Evolutionary conservation across 2,113 vertebrate genomes (phyloP).

Genomic region (Solea solea): DNA sequence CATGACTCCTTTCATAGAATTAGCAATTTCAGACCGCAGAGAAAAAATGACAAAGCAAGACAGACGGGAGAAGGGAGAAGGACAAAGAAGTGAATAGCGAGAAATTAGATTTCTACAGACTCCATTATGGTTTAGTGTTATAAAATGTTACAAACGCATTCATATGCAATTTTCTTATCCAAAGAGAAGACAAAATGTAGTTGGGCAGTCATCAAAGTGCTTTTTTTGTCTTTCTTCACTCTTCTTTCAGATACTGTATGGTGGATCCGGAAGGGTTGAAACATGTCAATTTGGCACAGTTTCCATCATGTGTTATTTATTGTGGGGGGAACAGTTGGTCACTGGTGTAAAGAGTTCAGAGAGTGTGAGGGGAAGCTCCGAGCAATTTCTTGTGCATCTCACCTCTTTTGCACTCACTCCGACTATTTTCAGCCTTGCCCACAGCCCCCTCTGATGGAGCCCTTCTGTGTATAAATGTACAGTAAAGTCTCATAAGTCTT

Average conservation of each 20-base stretch:
- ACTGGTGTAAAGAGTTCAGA: slow-evolving; percentile 45
- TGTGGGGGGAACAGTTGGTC: slow-evolving; percentile 32
- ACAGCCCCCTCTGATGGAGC: slow-evolving; percentile 6
- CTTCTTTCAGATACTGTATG: slow-evolving; percentile 19
- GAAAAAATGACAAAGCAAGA: slow-evolving; percentile 38
- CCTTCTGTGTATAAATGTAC: background rate
- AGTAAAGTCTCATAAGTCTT: too few species aligned
- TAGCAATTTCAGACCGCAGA: slow-evolving; percentile 69
- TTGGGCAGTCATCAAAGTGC: slow-evolving; percentile 68
- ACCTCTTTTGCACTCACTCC: slow-evolving; percentile 33
- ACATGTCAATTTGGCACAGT: slow-evolving; percentile 65
- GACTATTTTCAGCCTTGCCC: slow-evolving; percentile 28
- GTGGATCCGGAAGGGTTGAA: slow-evolving; percentile 31
- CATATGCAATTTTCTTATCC: slow-evolving; percentile 68
- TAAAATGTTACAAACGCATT: slow-evolving; percentile 71
- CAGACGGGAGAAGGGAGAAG: slow-evolving; percentile 39
- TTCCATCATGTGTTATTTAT: slow-evolving; percentile 68
- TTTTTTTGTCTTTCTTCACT: slow-evolving; percentile 33
- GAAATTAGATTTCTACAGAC: slow-evolving; percentile 36
- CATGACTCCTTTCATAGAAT: slow-evolving; percentile 73
- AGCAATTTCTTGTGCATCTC: slow-evolving; percentile 41
- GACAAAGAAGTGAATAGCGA: slow-evolving; percentile 5
- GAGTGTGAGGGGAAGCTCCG: slow-evolving; percentile 13
- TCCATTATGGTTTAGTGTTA: slow-evolving; percentile 55
- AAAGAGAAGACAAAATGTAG: slow-evolving; percentile 66